Percentiles rank a stretch among this genome's conserved stretches.
phyloP scores from a whole-genome alignment of 2,888 invertebrate species.

The Epirrhoe tristata region DNA sequence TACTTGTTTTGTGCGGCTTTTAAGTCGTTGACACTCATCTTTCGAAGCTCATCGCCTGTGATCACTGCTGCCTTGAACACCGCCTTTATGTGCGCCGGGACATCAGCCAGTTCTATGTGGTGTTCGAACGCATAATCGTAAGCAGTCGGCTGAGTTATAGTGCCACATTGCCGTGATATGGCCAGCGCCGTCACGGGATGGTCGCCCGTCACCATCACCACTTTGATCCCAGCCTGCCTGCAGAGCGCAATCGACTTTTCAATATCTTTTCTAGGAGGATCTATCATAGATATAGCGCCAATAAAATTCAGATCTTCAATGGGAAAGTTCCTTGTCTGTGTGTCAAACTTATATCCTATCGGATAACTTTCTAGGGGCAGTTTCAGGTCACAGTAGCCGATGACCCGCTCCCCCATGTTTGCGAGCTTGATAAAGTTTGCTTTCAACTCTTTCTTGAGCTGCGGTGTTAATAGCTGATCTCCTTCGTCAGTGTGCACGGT shows the following conservation, averaged over 20 bases:
- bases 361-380: conserved; percentile 84
- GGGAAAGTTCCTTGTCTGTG: conserved; percentile 88
- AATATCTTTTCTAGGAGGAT: conserved; percentile 88
- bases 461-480: conserved; percentile 73
- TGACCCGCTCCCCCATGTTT: conserved; percentile 93
- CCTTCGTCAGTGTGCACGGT: conserved; percentile 84
- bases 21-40: conserved; percentile 82
- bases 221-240: conserved; percentile 89
- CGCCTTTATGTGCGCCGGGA: conserved; percentile 76
- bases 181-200: conserved; percentile 91
- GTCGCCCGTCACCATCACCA: conserved; percentile 90
- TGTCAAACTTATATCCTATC: conserved; percentile 83
- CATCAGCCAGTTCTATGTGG: conserved; percentile 81
- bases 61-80: conserved; percentile 73
- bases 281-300: conserved; percentile 90
- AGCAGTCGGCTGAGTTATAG: conserved; percentile 87
- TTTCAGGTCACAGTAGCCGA: conserved; percentile 91
- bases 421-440: conserved; percentile 91
- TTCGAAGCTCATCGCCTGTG: conserved; percentile 84
- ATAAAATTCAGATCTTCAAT: conserved; percentile 84
- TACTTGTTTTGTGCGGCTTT: conserved; percentile 86
- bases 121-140: conserved; percentile 89
- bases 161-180: conserved; percentile 88
- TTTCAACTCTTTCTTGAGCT: conserved; percentile 84
- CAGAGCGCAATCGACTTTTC: conserved; percentile 88